Percentiles rank a stretch among this genome's conserved stretches.
Evolutionary conservation across 2,113 vertebrate species (phyloP).

Genomic region (Herpetotheres cachinnans): DNA sequence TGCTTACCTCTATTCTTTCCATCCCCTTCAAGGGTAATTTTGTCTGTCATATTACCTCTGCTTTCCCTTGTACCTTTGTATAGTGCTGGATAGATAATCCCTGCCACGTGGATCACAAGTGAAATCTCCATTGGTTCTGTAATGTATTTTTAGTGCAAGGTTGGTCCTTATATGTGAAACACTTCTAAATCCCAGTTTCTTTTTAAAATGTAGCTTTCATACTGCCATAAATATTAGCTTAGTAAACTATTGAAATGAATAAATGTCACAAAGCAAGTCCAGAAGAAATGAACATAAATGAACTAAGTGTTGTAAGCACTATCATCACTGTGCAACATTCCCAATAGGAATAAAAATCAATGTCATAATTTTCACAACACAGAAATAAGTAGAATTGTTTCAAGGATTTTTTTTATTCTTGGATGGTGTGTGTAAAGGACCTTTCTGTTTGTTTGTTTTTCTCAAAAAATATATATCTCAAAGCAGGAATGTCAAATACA

Average conservation of each 20-base stretch:
- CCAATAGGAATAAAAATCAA: neutral
- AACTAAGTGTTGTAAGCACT: neutral
- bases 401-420: neutral
- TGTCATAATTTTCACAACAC: neutral
- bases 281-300: neutral
- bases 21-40: neutral
- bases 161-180: neutral
- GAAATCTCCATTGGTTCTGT: neutral
- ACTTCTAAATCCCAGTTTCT: neutral
- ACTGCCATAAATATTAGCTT: neutral
- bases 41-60: neutral
- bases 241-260: neutral
- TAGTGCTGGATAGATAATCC: neutral
- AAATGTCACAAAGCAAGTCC: neutral
- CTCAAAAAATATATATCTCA: neutral
- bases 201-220: neutral
- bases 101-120: neutral
- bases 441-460: neutral
- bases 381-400: neutral
- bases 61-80: neutral
- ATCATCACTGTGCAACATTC: neutral
- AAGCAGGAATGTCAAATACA: neutral
- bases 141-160: neutral
- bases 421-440: rapidly evolving
- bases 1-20: neutral